Percentiles rank a stretch among this genome's conserved stretches.
phyloP scores from a whole-genome alignment of 2,113 vertebrate species.

The Circaetus cinerascens region DNA sequence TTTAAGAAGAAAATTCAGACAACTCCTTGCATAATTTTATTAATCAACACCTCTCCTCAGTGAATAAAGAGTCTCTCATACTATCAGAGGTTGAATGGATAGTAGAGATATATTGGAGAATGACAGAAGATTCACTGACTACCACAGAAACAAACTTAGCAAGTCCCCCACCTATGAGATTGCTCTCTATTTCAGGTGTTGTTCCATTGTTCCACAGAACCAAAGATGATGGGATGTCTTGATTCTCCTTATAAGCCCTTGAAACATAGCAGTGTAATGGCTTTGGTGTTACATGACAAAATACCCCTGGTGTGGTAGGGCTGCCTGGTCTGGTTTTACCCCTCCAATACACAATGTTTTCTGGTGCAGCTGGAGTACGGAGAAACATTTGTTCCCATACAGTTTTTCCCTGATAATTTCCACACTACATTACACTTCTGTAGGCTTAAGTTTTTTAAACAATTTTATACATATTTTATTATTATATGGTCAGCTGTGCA shows the following conservation, averaged over 20 bases:
- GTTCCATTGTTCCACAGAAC: neutral
- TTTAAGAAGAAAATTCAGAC: constrained; percentile 13
- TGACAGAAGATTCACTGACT: neutral
- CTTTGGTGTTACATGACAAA: neutral
- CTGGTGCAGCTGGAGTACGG: neutral
- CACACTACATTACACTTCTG: neutral
- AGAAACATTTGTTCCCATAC: neutral
- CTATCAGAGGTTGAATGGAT: constrained; percentile 2
- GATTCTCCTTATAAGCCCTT: neutral
- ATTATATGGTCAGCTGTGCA: neutral
- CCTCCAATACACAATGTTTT: neutral
- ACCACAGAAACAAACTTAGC: neutral
- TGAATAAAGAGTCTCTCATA: constrained; percentile 25
- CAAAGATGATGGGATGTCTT: neutral
- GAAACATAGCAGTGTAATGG: neutral
- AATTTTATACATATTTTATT: neutral
- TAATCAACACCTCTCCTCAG: constrained; percentile 36
- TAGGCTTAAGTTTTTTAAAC: neutral
- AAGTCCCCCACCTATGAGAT: neutral
- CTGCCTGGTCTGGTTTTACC: neutral
- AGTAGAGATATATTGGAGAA: neutral
- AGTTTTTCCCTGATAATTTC: neutral
- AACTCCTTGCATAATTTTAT: constrained; percentile 20
- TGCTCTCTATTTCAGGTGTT: neutral
- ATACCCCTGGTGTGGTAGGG: neutral